Base-by-base conservation (phyloP, 2,113 vertebrate genomes). In the Alaudala cheleensis region DNA sequence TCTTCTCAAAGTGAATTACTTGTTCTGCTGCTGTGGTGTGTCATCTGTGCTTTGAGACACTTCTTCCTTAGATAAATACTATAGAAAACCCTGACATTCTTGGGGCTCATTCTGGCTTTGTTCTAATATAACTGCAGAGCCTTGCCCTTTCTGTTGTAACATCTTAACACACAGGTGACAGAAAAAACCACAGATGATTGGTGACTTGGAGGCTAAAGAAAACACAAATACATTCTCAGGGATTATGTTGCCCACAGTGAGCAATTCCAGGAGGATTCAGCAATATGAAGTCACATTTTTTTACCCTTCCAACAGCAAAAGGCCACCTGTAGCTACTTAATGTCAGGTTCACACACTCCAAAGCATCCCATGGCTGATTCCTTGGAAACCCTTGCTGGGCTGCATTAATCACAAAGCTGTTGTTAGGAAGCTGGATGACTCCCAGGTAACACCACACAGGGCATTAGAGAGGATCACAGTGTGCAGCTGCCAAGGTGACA, bases 361-460 rank as follows among this genome's bases (percentile, higher is more conserved):
- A 90, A 90, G 79, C 69, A 70, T 17, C 34, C 80, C 12, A 2
- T 2, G 49, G 56, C 74, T 7, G 44, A 72, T 53, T 88, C 78
- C 66, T 51, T 29, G 25, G 37, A 86, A 83, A 89, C 9, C 10
- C 69, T 90, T 65, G 66, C 86, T 81, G 81, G 34, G 62, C 33
- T 71, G 23, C 78, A 86, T 78, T 84, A 72, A 88, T 86, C 84
- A 92, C 81, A 95, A 88, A 88, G 71, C 26, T 85, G 80, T 22
- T 64, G 31, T 82, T 61, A 8, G 33, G 86, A 47, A 84, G 81
- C 64, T 79, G 56, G 92, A 79, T 47, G 60, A 71, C 49, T 94
- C 11, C 29, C 51, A 15, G 50, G 57, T 44, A 85, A 58, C n/a
- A 47, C 14, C 65, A 57, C 1, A 2, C 21, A 23, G 29, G 34